These are phyloP conservation scores for Drosophila anomalata DNA, from an alignment of 2,888 invertebrate genomes.

Conservation along the genomic window DNA sequence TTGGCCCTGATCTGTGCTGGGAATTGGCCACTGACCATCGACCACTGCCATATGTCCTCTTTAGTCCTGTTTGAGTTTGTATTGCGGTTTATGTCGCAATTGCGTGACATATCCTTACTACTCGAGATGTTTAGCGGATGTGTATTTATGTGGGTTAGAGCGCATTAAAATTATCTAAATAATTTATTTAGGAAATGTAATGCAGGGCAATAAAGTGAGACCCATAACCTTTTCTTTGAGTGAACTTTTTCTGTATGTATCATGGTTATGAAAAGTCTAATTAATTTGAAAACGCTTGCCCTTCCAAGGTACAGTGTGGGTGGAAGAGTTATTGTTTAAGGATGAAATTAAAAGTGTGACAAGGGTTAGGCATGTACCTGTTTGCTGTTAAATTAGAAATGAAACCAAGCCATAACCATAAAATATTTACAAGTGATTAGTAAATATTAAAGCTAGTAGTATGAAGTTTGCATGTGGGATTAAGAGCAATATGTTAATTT, in stretches of 20 bases:
- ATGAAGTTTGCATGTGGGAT: background rate
- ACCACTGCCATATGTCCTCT: constrained; percentile 50
- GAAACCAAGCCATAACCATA: background rate
- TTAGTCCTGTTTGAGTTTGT: constrained; percentile 12
- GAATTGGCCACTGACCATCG: constrained; percentile 32
- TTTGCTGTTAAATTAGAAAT: background rate
- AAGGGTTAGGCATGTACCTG: background rate
- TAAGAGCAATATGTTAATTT: background rate
- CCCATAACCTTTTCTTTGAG: background rate
- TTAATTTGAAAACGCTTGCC: background rate
- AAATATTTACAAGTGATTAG: background rate
- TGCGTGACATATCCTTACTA: constrained; percentile 14
- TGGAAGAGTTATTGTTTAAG: background rate
- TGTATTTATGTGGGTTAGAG: constrained; percentile 7
- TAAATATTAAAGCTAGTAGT: background rate
- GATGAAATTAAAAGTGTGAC: constrained; percentile 1
- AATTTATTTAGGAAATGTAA: background rate
- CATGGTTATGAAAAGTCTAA: constrained; percentile 1
- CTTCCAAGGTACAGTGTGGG: background rate
- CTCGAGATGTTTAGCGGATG: constrained; percentile 9
- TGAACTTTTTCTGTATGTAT: background rate
- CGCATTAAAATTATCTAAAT: constrained; percentile 3
- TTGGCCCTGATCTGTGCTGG: constrained; percentile 37
- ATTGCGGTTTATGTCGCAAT: constrained; percentile 2
- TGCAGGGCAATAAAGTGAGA: background rate